A percentile compares a stretch with the other conserved stretches of the same genome.
phyloP scores from a whole-genome alignment of 2,888 invertebrate species.

The Ormia ochracea region DNA sequence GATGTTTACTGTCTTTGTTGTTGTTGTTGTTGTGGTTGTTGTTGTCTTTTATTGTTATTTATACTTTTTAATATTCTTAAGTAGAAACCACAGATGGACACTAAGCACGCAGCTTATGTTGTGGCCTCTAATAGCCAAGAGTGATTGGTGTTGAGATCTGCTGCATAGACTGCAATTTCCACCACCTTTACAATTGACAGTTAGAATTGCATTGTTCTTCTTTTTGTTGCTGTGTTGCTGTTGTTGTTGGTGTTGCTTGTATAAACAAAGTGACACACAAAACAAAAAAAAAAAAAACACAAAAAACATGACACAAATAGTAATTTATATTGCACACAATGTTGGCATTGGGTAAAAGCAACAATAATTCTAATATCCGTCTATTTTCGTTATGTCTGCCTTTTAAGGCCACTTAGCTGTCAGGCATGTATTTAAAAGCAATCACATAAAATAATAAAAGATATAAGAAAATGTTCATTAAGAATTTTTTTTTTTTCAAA shows the following conservation, averaged over 20 bases:
- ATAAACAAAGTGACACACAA: constrained; percentile 31
- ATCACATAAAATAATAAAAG: too few species aligned
- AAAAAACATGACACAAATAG: constrained; percentile 44
- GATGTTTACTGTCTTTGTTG: background rate
- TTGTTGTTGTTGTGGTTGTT: too few species aligned
- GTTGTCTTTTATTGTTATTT: constrained; percentile 13
- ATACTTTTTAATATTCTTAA: constrained; percentile 46
- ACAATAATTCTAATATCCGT: background rate
- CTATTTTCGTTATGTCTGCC: background rate
- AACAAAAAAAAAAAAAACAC: too few species aligned
- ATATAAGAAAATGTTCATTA: too few species aligned
- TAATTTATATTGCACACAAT: background rate
- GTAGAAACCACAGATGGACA: constrained; percentile 43
- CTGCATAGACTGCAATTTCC: constrained; percentile 3
- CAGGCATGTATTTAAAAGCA: too few species aligned
- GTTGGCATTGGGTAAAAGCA: constrained; percentile 7
- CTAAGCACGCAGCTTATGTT: constrained; percentile 35
- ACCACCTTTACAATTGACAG: constrained; percentile 48
- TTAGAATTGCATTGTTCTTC: constrained; percentile 37
- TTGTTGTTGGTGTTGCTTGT: constrained; percentile 5
- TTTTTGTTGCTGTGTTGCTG: constrained; percentile 9
- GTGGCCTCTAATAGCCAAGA: background rate
- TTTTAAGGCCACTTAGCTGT: too few species aligned
- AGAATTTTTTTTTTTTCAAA: too few species aligned
- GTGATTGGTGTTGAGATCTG: constrained; percentile 15